Evolutionary conservation across 2,888 invertebrate species (phyloP).

Genomic region (Tenthredo livida): DNA sequence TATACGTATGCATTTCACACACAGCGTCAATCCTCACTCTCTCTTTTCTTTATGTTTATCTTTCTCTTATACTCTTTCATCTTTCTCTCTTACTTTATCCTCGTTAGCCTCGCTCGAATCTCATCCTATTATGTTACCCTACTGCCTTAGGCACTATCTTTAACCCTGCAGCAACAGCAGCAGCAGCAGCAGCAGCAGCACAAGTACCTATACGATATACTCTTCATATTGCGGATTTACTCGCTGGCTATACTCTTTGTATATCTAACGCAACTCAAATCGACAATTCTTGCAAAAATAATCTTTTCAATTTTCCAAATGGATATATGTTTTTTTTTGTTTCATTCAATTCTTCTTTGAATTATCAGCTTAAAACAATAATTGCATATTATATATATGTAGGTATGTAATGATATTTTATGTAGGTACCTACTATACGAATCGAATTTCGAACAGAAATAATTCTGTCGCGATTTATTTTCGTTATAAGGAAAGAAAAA

Average conservation of each 20-base stretch:
- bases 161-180: conserved; percentile 61
- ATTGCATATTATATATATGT: no score
- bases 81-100: conserved; percentile 54
- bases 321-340: not conserved
- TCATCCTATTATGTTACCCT: conserved; percentile 69
- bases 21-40: conserved; percentile 45
- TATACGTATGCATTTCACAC: not conserved
- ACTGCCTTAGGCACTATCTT: conserved; percentile 69
- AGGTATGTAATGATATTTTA: no score
- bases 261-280: no score
- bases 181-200: not conserved
- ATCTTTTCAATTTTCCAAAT: not conserved
- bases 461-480: no score
- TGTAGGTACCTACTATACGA: no score
- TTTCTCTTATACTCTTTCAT: conserved; percentile 50
- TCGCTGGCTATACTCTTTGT: not conserved
- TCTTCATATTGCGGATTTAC: conserved; percentile 6
- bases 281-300: not conserved
- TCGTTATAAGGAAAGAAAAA: not conserved
- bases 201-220: not conserved
- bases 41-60: conserved; percentile 54
- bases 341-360: not conserved
- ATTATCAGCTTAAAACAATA: no score
- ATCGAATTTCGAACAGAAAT: no score
- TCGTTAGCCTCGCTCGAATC: conserved; percentile 26